Percentiles rank a stretch among this genome's conserved stretches.
Evolutionary conservation across 2,113 vertebrate species (phyloP).

Genomic region (Stomatorhinus ivindoensis): DNA sequence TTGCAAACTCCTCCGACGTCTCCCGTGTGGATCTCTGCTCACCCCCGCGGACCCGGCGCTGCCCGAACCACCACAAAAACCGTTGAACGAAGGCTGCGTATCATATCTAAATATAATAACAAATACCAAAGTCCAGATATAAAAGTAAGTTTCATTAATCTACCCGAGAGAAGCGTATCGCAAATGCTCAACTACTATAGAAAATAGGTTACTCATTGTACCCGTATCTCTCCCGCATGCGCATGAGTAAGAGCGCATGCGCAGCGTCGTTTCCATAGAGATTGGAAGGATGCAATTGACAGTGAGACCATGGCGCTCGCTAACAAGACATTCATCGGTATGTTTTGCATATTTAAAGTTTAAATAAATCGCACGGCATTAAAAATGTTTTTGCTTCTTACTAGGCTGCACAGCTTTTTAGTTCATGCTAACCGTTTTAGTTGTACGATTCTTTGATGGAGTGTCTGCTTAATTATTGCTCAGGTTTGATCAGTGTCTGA

Average conservation of each 20-base stretch:
- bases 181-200: neutral
- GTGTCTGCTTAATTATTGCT: neutral
- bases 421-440: neutral
- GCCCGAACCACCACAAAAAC: too few relatives aligned
- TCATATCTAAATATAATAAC: neutral
- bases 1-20: too few relatives aligned
- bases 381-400: neutral
- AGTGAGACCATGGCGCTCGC: neutral
- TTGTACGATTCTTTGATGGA: neutral
- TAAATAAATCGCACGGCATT: neutral
- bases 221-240: neutral
- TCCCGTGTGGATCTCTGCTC: too few relatives aligned
- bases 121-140: neutral
- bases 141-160: neutral
- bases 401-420: neutral
- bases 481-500: neutral
- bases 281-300: neutral
- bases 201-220: neutral
- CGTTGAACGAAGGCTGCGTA: neutral
- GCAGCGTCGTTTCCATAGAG: conserved; percentile 15
- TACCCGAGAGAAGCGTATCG: neutral
- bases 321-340: neutral
- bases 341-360: neutral
- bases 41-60: too few relatives aligned
- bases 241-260: neutral